Conservation (phyloP, 2,113 vertebrate species). For the Baryphthengus martii region DNA sequence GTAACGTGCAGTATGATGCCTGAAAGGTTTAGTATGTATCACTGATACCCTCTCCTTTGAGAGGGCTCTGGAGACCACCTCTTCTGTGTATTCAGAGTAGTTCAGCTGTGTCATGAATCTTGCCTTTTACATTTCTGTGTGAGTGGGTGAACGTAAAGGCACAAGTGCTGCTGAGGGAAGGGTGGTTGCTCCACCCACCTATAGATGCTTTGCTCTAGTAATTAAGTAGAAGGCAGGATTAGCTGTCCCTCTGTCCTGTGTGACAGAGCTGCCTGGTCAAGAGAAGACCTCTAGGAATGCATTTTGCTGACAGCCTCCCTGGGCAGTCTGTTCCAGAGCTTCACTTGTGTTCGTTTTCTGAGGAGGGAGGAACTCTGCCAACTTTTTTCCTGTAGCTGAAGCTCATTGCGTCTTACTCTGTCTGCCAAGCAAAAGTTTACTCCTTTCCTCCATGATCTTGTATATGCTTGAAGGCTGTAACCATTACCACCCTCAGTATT, state of each 20-base stretch:
- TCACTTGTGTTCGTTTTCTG: not conserved
- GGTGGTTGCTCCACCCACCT: not conserved
- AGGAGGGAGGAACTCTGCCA: not conserved
- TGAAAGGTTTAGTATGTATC: not conserved
- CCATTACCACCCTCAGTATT: not conserved
- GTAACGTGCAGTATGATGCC: not conserved
- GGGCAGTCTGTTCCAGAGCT: not conserved
- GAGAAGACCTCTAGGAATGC: not conserved
- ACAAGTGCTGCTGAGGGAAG: not conserved
- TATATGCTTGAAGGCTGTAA: not conserved
- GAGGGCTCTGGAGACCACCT: not conserved
- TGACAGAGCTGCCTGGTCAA: not conserved
- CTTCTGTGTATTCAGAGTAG: not conserved
- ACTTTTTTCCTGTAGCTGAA: not conserved
- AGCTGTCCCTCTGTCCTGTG: not conserved
- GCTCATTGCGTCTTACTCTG: not conserved
- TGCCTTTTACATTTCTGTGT: not conserved
- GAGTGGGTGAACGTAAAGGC: not conserved
- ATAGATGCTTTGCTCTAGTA: not conserved
- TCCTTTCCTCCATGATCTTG: not conserved
- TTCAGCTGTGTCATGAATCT: not conserved
- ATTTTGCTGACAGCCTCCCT: not conserved
- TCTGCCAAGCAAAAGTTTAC: not conserved
- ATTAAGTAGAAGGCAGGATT: not conserved
- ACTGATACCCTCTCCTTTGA: not conserved